Evolutionary conservation across 2,797 vertebrate species (phyloP), one percentile per base, ranked within the genome.

Genomic region (Numenius phaeopus): DNA sequence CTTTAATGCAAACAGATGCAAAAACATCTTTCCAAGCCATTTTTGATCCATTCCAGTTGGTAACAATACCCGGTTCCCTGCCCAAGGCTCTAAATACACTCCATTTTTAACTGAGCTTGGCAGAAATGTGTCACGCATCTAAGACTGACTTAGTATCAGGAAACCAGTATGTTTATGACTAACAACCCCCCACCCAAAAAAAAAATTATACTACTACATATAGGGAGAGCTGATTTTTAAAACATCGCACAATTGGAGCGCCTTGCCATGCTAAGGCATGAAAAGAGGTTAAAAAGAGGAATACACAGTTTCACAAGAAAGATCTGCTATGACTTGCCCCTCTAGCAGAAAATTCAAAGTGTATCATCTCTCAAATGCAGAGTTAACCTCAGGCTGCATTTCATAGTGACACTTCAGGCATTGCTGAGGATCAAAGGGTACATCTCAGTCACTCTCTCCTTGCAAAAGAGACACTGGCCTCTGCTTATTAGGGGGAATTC

Each of bases 241-340:
- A 86, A 27, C 39, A 52, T 11, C 1, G 0, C 8, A 50, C 29
- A 59, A 2, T 7, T 13, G 18, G n/a, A 61, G 16, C 8, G 55
- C 23, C 26, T 67, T n/a, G 13, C 20, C 20, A 46, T 6, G 24
- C 19, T 47, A 47, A 87, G 42, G 34, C 5, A 32, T 5, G 16
- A 83, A 67, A 66, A 79, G 19, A 21, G 14, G 22, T 34, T 59
- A 37, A 37, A 58, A 37, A 67, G 42, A 58, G 23, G 37, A 80
- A 72, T 10, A 27, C 7, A 14, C 14, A 27, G 12, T 30, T 77
- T 61, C 59, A 50, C 32, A 65, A 62, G 40, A 62, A 69, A 52
- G 46, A 37, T 30, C 15, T 80, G 49, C 59, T 44, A 6, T 13
- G 39, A 44, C 40, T 67, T 77, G 18, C 15, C 39, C 32, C 58